Evolutionary conservation across 2,113 vertebrate genomes (phyloP).

Genomic region (Chaenocephalus aceratus): DNA sequence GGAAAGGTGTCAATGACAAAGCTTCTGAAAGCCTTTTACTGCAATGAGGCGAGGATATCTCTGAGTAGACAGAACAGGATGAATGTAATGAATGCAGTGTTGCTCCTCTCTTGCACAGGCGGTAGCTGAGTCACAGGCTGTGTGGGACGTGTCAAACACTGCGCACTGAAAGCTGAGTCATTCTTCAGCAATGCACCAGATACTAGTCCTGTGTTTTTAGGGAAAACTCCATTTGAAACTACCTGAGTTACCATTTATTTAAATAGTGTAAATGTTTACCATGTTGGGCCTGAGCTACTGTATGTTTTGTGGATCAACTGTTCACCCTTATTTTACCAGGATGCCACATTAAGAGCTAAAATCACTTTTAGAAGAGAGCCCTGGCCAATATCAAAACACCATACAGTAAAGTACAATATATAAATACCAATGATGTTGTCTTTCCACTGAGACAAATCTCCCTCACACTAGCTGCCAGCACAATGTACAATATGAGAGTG

Average conservation of each 20-base stretch:
- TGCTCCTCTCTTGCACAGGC: constrained; percentile 56
- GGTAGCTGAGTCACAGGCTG: constrained; percentile 69
- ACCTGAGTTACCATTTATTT: background rate
- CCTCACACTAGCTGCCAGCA: background rate
- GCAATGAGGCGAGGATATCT: background rate
- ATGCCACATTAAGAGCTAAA: no score
- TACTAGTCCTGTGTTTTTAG: constrained; percentile 5
- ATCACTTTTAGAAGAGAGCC: no score
- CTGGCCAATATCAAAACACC: no score
- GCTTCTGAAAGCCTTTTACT: background rate
- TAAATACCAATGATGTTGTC: no score
- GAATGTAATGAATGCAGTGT: constrained; percentile 7
- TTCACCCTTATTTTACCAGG: background rate
- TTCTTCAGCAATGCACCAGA: constrained; percentile 65
- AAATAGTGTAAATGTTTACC: background rate
- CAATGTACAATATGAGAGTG: constrained; percentile 7
- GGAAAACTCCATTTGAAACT: constrained; percentile 9
- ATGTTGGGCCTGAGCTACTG: background rate
- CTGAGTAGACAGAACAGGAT: constrained; percentile 2
- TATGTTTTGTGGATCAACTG: background rate
- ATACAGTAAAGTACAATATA: no score
- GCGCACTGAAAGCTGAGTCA: constrained; percentile 73
- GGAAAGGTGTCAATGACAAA: background rate
- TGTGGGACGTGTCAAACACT: constrained; percentile 57
- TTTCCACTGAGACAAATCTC: background rate